Evolutionary conservation across 1,140 invertebrate species (phyloP).

Genomic region (Lepidostoma basale): DNA sequence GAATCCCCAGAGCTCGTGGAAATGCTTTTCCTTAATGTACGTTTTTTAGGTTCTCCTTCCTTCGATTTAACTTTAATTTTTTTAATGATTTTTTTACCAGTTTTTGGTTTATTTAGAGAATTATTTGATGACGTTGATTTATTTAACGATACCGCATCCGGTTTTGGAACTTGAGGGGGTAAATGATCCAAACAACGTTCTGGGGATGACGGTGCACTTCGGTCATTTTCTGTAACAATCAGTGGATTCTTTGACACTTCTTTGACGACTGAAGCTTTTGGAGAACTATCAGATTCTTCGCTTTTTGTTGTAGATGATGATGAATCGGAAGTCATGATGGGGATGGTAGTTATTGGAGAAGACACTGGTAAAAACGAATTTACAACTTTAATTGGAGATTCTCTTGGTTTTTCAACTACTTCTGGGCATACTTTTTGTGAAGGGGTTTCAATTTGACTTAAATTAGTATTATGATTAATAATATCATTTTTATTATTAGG

Average conservation of each 20-base stretch:
- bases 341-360: background rate
- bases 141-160: slow-evolving; percentile 56
- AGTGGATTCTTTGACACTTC: slow-evolving; percentile 31
- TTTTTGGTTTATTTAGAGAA: slow-evolving; percentile 54
- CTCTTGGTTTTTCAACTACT: background rate
- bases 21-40: slow-evolving; percentile 55
- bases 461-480: background rate
- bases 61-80: slow-evolving; percentile 50
- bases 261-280: slow-evolving; percentile 12
- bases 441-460: background rate
- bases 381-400: background rate
- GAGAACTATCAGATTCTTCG: slow-evolving; percentile 6
- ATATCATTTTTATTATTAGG: slow-evolving; percentile 1
- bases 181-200: slow-evolving; percentile 59
- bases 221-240: background rate
- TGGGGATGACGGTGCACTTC: slow-evolving; percentile 34
- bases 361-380: slow-evolving; percentile 7
- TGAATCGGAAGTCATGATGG: background rate
- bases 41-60: slow-evolving; percentile 53
- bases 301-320: slow-evolving; percentile 10
- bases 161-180: slow-evolving; percentile 67
- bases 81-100: slow-evolving; percentile 43
- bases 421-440: background rate
- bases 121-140: slow-evolving; percentile 57
- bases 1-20: slow-evolving; percentile 64